Conservation (phyloP, 2,888 invertebrate species). For the Oscheius sp. region DNA sequence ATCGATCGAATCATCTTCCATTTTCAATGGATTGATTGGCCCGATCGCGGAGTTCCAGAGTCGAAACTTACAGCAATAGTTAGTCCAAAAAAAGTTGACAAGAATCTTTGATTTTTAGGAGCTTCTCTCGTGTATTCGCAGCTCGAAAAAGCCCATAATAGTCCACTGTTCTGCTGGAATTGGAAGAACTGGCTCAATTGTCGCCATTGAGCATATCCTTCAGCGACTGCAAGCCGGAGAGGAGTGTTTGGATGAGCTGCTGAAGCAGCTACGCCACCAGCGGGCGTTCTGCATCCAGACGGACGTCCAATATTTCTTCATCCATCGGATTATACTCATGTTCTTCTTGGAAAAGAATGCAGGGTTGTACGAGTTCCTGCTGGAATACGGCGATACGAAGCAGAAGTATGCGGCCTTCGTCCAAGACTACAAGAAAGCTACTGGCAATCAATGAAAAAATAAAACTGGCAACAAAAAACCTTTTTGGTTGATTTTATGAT, state of each 20-base stretch:
- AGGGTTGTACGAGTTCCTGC: conserved; percentile 12
- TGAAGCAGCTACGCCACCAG: conserved; percentile 49
- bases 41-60: conserved; percentile 53
- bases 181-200: conserved; percentile 53
- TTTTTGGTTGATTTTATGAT: too few relatives aligned
- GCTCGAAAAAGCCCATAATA: conserved; percentile 50
- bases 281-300: conserved; percentile 57
- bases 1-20: neutral
- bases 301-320: conserved; percentile 58
- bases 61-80: conserved; percentile 39
- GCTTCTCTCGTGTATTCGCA: conserved; percentile 50
- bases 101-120: too few relatives aligned
- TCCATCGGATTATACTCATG: conserved; percentile 58
- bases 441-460: neutral
- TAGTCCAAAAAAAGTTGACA: too few relatives aligned
- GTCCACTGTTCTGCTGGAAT: conserved; percentile 60
- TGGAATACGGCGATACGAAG: conserved; percentile 31
- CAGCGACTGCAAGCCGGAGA: conserved; percentile 37
- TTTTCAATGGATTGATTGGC: conserved; percentile 43
- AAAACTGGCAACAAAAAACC: too few relatives aligned
- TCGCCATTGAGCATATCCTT: conserved; percentile 56
- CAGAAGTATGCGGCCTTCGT: conserved; percentile 45
- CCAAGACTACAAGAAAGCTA: conserved; percentile 41
- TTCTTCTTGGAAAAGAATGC: conserved; percentile 56
- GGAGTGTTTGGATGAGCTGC: conserved; percentile 49